Evolutionary conservation across 2,113 vertebrate species (phyloP).

Genomic region (Bos javanicus): DNA sequence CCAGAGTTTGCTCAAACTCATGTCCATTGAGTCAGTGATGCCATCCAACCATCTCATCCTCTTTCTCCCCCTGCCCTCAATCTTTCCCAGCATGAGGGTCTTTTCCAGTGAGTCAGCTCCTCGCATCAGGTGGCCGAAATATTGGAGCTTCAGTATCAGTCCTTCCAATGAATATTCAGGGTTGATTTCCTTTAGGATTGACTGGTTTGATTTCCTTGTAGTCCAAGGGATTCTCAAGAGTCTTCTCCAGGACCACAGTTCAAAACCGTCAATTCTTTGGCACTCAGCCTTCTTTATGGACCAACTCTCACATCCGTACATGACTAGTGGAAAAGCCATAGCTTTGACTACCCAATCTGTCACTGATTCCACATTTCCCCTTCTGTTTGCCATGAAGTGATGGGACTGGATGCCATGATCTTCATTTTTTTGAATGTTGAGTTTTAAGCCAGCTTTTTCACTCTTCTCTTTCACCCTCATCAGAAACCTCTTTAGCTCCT

Average conservation of each 20-base stretch:
- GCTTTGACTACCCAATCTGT: neutral
- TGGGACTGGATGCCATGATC: neutral
- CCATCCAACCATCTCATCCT: neutral
- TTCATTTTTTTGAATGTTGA: neutral
- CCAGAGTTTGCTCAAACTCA: neutral
- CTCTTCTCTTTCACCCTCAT: neutral
- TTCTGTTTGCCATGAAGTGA: neutral
- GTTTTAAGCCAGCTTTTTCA: neutral
- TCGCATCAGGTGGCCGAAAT: neutral
- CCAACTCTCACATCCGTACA: neutral
- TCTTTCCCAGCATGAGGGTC: neutral
- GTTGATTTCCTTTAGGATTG: neutral
- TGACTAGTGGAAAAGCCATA: neutral
- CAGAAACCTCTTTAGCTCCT: neutral
- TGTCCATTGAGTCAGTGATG: neutral
- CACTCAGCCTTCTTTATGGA: neutral
- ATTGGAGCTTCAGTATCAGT: neutral
- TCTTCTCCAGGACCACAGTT: neutral
- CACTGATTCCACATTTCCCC: neutral
- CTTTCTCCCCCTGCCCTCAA: neutral
- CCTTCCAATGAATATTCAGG: neutral
- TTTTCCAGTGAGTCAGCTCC: neutral
- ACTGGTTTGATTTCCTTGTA: neutral
- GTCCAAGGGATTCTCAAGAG: neutral
- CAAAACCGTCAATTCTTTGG: neutral